Percentiles rank a stretch among this genome's conserved stretches.
Conservation (phyloP, 2,888 invertebrate genomes). For the Caenorhabditis sp. region DNA sequence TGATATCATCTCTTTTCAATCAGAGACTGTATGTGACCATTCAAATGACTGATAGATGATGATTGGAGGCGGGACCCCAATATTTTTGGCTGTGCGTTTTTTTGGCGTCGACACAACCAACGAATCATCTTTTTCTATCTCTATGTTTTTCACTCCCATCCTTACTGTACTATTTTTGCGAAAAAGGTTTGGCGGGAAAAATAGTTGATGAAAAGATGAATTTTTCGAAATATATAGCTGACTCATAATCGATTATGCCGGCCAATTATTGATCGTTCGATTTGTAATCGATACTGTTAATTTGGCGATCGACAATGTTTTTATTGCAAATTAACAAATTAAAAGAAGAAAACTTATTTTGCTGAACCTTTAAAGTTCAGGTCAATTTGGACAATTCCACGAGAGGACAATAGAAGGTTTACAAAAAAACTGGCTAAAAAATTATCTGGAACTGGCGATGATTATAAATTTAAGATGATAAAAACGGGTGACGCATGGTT, state of each 20-base stretch:
- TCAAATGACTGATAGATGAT: slow-evolving; percentile 32
- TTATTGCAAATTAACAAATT: not conserved
- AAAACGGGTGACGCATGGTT: too few relatives aligned
- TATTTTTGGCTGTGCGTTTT: not conserved
- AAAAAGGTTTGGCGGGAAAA: not conserved
- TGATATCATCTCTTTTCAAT: slow-evolving; percentile 43
- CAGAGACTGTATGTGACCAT: slow-evolving; percentile 44
- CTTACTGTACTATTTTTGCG: not conserved
- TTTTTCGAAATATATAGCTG: not conserved
- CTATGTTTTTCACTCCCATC: not conserved
- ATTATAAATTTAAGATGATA: too few relatives aligned
- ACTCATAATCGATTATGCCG: not conserved
- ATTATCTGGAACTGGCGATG: too few relatives aligned
- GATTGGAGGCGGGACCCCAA: slow-evolving; percentile 32
- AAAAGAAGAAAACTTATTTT: not conserved
- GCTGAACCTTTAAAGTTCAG: not conserved
- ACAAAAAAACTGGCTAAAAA: too few relatives aligned
- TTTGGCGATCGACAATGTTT: not conserved
- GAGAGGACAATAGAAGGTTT: too few relatives aligned
- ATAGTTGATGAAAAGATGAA: not conserved
- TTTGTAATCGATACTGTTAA: not conserved
- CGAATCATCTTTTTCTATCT: slow-evolving; percentile 3
- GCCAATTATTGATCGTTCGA: not conserved
- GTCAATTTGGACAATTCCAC: not conserved
- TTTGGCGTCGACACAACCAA: not conserved